These are phyloP conservation scores for Clepsis dumicolana DNA, from an alignment of 2,888 invertebrate species.

Conservation along the genomic window DNA sequence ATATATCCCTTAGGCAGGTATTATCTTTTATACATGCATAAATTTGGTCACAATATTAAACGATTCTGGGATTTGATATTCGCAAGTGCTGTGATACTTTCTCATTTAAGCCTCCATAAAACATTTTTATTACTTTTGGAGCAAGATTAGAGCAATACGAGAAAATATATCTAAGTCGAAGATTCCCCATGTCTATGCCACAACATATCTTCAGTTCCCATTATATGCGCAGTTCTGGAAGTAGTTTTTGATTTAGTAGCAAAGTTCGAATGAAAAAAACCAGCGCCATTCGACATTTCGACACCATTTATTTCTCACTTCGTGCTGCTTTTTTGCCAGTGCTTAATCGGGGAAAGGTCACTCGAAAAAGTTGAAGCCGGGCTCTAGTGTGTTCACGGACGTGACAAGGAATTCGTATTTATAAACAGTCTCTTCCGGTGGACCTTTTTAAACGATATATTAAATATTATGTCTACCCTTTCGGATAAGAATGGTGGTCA, in stretches of 20 bases:
- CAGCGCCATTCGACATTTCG: slow-evolving; percentile 62
- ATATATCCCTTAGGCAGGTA: not conserved
- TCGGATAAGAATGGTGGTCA: not conserved
- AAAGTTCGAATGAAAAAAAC: slow-evolving; percentile 71
- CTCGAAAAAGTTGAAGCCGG: slow-evolving; percentile 63
- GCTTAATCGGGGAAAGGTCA: slow-evolving; percentile 61
- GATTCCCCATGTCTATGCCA: slow-evolving; percentile 44
- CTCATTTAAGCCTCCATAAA: slow-evolving; percentile 44
- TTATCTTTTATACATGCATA: slow-evolving; percentile 12
- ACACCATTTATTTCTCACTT: slow-evolving; percentile 70
- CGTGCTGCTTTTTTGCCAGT: slow-evolving; percentile 56
- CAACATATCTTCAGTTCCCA: slow-evolving; percentile 46
- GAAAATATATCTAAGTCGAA: slow-evolving; percentile 32
- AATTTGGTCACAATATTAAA: slow-evolving; percentile 47
- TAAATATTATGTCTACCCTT: slow-evolving; percentile 15
- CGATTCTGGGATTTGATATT: slow-evolving; percentile 38
- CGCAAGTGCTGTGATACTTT: slow-evolving; percentile 46
- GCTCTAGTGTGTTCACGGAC: slow-evolving; percentile 63
- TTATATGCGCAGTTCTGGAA: slow-evolving; percentile 51
- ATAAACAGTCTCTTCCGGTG: slow-evolving; percentile 52
- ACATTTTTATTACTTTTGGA: slow-evolving; percentile 47
- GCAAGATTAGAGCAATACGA: slow-evolving; percentile 47
- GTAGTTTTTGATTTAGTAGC: slow-evolving; percentile 70
- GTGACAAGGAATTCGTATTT: slow-evolving; percentile 61
- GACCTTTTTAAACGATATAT: slow-evolving; percentile 47